Conservation (phyloP, 1,140 invertebrate genomes). For the Leptinotarsa defecta region DNA sequence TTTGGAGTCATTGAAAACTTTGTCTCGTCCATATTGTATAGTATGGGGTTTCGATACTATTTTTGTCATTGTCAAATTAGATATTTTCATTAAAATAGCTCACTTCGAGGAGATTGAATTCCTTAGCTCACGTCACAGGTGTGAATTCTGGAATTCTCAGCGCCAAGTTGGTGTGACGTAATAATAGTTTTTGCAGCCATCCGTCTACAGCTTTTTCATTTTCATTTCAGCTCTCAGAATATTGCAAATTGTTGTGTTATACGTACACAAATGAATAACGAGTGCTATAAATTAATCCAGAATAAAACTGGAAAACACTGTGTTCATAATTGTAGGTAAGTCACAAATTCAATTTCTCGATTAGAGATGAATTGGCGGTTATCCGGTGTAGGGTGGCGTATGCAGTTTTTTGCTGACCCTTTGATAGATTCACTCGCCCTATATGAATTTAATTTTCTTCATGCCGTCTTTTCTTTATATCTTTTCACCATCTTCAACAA, state of each 20-base stretch:
- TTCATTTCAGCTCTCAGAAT: neutral
- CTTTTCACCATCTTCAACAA: neutral
- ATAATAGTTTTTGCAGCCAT: conserved; percentile 31
- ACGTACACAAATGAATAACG: neutral
- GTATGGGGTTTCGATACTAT: conserved; percentile 39
- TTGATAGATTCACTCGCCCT: conserved; percentile 38
- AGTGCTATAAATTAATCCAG: conserved; percentile 46
- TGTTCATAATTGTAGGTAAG: conserved; percentile 35
- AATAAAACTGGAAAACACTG: conserved; percentile 45
- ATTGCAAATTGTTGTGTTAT: neutral
- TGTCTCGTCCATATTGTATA: conserved; percentile 37
- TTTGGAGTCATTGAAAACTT: conserved; percentile 43
- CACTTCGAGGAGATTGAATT: conserved; percentile 35
- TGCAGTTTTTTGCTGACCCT: conserved; percentile 46
- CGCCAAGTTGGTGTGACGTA: conserved; percentile 39
- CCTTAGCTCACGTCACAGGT: conserved; percentile 45
- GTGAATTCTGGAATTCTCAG: conserved; percentile 49
- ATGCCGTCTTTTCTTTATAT: neutral
- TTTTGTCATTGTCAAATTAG: conserved; percentile 27
- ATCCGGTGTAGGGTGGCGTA: conserved; percentile 46
- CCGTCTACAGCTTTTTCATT: conserved; percentile 9
- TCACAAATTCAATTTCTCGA: conserved; percentile 38
- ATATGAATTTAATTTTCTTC: neutral
- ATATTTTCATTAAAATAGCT: conserved; percentile 19
- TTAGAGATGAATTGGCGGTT: conserved; percentile 37